Conservation (phyloP, 92 coral and sea anemone genomes). For the Siderastrea siderea region DNA sequence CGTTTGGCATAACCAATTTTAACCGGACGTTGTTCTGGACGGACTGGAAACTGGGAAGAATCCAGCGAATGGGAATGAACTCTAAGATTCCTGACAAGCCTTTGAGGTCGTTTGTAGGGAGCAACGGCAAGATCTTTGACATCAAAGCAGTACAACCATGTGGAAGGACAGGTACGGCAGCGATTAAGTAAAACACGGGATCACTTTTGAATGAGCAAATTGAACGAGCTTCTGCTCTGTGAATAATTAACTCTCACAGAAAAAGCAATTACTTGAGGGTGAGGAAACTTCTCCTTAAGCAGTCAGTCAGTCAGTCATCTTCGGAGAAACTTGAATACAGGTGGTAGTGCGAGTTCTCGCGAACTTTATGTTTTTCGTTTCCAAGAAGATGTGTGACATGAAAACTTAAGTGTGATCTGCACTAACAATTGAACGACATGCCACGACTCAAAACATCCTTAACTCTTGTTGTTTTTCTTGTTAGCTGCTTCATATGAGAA, state of each 20-base stretch:
- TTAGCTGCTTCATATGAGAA: conserved; percentile 51
- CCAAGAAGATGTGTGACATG: no score
- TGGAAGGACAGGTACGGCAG: conserved; percentile 73
- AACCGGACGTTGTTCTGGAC: conserved; percentile 95
- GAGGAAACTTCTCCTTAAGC: no score
- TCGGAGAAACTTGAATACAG: no score
- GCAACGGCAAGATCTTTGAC: conserved; percentile 88
- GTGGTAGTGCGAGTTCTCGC: no score
- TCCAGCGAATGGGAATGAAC: conserved; percentile 86
- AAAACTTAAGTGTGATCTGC: no score
- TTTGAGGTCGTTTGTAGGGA: conserved; percentile 78
- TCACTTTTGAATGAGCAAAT: no score
- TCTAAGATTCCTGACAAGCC: conserved; percentile 70
- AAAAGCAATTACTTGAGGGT: no score
- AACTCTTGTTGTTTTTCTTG: not conserved
- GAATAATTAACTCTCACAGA: no score
- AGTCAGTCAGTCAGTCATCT: no score
- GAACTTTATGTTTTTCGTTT: no score
- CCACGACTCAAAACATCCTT: not conserved
- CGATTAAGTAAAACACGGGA: not conserved
- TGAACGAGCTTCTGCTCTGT: no score
- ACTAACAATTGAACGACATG: not conserved
- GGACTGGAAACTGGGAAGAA: conserved; percentile 85
- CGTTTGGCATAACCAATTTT: conserved; percentile 90
- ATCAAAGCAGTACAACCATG: conserved; percentile 90